Conservation (phyloP, 2,797 vertebrate species). For the Halcyon chelicuti region DNA sequence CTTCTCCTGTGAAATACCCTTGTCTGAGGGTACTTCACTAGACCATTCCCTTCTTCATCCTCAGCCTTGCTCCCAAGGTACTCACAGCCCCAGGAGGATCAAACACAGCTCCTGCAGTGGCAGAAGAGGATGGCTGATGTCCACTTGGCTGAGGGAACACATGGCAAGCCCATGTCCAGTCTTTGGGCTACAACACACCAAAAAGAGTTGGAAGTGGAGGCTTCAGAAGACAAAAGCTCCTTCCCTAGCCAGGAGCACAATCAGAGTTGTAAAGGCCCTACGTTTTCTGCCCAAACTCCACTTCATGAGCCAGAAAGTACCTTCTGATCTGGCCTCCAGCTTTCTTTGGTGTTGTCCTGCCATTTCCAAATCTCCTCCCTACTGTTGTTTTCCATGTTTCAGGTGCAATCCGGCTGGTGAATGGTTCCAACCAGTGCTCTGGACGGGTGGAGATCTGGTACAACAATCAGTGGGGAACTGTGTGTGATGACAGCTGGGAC, state of each 20-base stretch:
- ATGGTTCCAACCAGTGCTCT: not conserved
- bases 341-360: not conserved
- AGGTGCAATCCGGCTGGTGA: constrained; percentile 38
- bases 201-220: not conserved
- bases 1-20: not conserved
- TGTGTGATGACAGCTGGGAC: constrained; percentile 68
- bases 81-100: not conserved
- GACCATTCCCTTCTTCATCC: not conserved
- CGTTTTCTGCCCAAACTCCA: not conserved
- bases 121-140: not conserved
- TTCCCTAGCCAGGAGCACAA: not conserved
- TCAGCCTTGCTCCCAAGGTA: not conserved
- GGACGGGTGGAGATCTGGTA: not conserved
- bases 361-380: not conserved
- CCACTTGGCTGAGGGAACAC: not conserved
- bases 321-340: not conserved
- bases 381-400: not conserved
- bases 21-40: not conserved
- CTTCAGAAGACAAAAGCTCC: not conserved
- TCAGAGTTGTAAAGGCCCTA: not conserved
- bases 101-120: not conserved
- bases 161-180: not conserved
- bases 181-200: not conserved
- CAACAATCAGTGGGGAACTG: not conserved
- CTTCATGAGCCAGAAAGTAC: not conserved